Percentiles rank a stretch among this genome's conserved stretches.
Evolutionary conservation across 1,140 invertebrate genomes (phyloP).

Genomic region (Samia ricini): DNA sequence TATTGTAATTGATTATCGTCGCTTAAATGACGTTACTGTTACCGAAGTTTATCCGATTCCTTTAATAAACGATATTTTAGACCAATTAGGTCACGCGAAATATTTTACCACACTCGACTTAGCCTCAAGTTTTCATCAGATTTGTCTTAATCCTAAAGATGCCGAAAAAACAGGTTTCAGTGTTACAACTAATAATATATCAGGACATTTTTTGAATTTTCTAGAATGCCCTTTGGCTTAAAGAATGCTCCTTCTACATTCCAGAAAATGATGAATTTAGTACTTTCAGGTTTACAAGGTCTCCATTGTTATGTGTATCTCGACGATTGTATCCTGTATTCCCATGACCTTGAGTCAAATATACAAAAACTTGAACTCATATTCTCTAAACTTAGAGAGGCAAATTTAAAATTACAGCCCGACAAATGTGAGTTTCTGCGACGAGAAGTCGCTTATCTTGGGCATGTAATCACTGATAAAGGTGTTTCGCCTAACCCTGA

Average conservation of each 20-base stretch:
- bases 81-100: slow-evolving; percentile 13
- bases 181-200: slow-evolving; percentile 8
- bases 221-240: slow-evolving; percentile 15
- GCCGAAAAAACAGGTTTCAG: slow-evolving; percentile 13
- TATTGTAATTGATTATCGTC: slow-evolving; percentile 25
- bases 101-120: too few relatives aligned
- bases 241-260: slow-evolving; percentile 17
- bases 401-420: too few relatives aligned
- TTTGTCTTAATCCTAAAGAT: too few relatives aligned
- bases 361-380: too few relatives aligned
- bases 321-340: too few relatives aligned
- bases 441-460: slow-evolving; percentile 13
- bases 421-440: slow-evolving; percentile 14
- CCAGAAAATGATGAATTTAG: slow-evolving; percentile 11
- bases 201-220: slow-evolving; percentile 14
- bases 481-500: slow-evolving; percentile 14
- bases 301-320: slow-evolving; percentile 8
- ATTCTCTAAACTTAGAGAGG: too few relatives aligned
- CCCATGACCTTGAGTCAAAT: too few relatives aligned
- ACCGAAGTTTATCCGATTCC: slow-evolving; percentile 18
- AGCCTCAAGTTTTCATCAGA: too few relatives aligned
- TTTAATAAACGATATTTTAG: slow-evolving; percentile 22
- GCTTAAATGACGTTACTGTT: slow-evolving; percentile 24
- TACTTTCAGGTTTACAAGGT: slow-evolving; percentile 9
- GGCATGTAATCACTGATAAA: slow-evolving; percentile 13